A percentile compares a stretch with the other conserved stretches of the same genome.
These are phyloP conservation scores for Electrona antarctica DNA, from an alignment of 2,113 vertebrate species.

Conservation along the genomic window DNA sequence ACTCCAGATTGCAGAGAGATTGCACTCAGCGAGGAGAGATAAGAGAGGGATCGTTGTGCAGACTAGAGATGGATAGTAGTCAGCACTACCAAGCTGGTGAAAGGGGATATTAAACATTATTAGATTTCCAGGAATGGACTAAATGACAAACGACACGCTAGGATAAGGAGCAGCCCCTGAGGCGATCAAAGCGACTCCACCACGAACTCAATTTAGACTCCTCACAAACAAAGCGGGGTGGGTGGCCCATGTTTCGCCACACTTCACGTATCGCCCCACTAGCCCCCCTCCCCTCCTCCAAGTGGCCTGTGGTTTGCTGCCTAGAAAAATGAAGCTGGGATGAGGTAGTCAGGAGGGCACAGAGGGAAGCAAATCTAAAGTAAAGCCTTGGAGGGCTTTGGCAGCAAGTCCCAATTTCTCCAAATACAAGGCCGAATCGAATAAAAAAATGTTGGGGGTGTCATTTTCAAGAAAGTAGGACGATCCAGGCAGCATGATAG, in stretches of 20 bases:
- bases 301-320: background rate
- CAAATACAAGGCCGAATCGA: background rate
- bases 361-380: background rate
- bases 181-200: constrained; percentile 1
- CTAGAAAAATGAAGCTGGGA: background rate
- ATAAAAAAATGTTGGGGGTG: background rate
- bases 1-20: constrained; percentile 9
- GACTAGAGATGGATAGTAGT: constrained; percentile 4
- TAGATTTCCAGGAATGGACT: constrained; percentile 22
- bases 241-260: background rate
- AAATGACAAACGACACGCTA: constrained; percentile 27
- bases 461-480: background rate
- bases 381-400: background rate
- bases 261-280: background rate
- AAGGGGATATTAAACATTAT: constrained; percentile 32
- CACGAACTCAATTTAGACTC: constrained; percentile 20
- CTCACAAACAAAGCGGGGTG: background rate
- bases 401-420: background rate
- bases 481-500: constrained; percentile 1
- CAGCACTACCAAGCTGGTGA: background rate
- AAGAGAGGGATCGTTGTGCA: background rate
- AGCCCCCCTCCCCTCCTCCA: background rate
- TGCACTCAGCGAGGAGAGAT: background rate
- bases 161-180: constrained; percentile 4
- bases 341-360: background rate